Conservation (phyloP, 2,888 invertebrate genomes). For the Mythimna ferrago region DNA sequence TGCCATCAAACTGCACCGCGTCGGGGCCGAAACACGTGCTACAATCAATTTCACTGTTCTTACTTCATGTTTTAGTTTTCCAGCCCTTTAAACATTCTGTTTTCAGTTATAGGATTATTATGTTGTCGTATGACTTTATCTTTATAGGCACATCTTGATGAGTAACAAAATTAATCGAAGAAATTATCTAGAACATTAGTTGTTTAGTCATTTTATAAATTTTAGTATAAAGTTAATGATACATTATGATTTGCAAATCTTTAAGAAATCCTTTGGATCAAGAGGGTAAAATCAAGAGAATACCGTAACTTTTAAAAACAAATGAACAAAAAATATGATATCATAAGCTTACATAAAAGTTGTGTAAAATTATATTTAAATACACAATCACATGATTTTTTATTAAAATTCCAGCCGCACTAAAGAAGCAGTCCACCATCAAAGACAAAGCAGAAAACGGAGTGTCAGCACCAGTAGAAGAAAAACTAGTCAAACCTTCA, state of each 20-base stretch:
- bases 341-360: not conserved
- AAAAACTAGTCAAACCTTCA: conserved; percentile 85
- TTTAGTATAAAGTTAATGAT: not conserved
- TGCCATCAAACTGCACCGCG: conserved; percentile 86
- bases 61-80: conserved; percentile 48
- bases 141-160: too few relatives aligned
- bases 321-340: not conserved
- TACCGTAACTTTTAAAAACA: not conserved
- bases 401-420: conserved; percentile 77
- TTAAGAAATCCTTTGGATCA: not conserved
- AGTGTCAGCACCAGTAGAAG: conserved; percentile 79
- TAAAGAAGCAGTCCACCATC: conserved; percentile 87
- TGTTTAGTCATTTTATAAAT: not conserved
- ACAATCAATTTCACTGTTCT: conserved; percentile 76
- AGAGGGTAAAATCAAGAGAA: not conserved
- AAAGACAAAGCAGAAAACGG: conserved; percentile 86
- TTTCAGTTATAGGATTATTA: not conserved
- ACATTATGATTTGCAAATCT: not conserved
- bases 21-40: conserved; percentile 83
- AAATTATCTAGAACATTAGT: not conserved
- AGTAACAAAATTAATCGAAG: not conserved
- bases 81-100: conserved; percentile 22
- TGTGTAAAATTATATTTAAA: not conserved
- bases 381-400: not conserved
- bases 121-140: not conserved